Base-by-base conservation (phyloP, 2,888 invertebrate genomes). In the Harpalus rubripes region DNA sequence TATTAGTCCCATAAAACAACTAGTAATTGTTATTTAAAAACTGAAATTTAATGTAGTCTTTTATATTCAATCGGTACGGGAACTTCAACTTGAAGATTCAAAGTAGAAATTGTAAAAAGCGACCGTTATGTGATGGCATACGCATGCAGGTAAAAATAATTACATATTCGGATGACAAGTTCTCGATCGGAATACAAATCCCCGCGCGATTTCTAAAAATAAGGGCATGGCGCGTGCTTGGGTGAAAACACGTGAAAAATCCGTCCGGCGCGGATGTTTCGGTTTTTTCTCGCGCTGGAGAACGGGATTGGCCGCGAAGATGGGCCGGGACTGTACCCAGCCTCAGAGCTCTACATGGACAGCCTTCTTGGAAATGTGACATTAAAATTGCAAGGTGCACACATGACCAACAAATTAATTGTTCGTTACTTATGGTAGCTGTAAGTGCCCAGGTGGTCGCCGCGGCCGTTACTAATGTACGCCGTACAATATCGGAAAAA, bases 401-500 rank as follows among this genome's bases (percentile, higher is more conserved):
- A 84, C 84, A 84, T 84, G 78, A 84, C 78, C 78, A 78, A 84
- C 84, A 84, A 84, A 84, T 84, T 84, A 84, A 84, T 84, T 84
- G 78, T 84, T 74, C 22, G 63, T 76, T 84, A 79, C 79, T 78
- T 84, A 84, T 84, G 65, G 63, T 59, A 81, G 59, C 82, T 26
- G 58, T 68, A 58, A 59, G 82, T 74, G 72, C 41, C 68, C 74
- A 82, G 82, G 82, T 82, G 82, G 83, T 83, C 83, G 44, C 44
- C 44, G 61, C n/a, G 78, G 78, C 72, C 72, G 72, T 74, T 74
- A 74, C 41, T 15, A 32, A 72, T 32, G 7, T 1, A 61, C 16
- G 22, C 15, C 7, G 44, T 74, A 74, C 72, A 44, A 41, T 74
- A 8, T 41, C 5, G 44, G 44, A 74, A 74, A 44, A 74, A 18